Evolutionary conservation across 2,113 vertebrate genomes (phyloP), one percentile per base, ranked within the genome.

Genomic region (Hippolais icterina): DNA sequence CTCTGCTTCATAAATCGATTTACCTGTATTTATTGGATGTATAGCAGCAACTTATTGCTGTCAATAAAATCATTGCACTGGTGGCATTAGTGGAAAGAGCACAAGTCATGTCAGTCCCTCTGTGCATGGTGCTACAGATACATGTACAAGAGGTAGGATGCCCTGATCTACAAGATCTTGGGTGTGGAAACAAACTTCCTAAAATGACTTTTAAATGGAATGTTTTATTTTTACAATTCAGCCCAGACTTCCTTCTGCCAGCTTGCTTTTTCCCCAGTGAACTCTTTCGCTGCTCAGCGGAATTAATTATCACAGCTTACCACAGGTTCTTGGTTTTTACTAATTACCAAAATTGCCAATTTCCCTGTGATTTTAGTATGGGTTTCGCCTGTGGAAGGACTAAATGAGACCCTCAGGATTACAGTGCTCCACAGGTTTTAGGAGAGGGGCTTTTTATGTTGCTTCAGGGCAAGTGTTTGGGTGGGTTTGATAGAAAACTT

Each of bases 401-500:
- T 71, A 37, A 92, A 69, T 9, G 21, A 85, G 52, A n/a, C 31
- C 54, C 57, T 71, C 22, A 60, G 63, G 61, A 42, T 53, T 49
- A 56, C 49, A 78, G 75, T 28, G 46, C 54, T 77, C 27, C 8
- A 11, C 9, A 27, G 54, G 24, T 52, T 84, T 93, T 64, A 78
- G 64, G 41, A 90, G 44, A 83, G n/a, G n/a, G 0, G 0, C 12
- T 72, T 84, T 87, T 84, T 60, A 46, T 89, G 28, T 86, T 93
- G 14, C 49, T 91, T 88, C 29, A 29, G 46, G 69, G 75, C 91
- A 50, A 41, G 39, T 78, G 29, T 83, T 75, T 61, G 78, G 87
- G 47, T 65, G 15, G 56, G 54, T 28, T 75, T 74, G 83, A 60
- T 83, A 86, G 76, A 89, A 96, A 96, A 71, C 68, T 79, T 94